Evolutionary conservation across 2,888 invertebrate genomes (phyloP).

Genomic region (Cryptosula pallasiana): DNA sequence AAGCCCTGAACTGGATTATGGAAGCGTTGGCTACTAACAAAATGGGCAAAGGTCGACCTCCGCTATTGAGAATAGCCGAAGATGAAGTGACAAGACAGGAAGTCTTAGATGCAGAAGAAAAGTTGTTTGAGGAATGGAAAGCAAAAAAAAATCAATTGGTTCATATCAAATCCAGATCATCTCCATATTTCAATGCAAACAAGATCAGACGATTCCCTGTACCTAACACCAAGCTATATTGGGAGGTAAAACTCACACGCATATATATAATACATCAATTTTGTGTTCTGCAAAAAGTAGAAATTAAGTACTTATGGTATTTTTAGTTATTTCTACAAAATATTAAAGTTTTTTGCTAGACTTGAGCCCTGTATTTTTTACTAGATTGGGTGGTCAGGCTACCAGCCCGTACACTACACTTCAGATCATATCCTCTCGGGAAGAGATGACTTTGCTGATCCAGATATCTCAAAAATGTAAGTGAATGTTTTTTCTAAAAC

Average conservation of each 20-base stretch:
- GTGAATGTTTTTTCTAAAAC: too few species aligned
- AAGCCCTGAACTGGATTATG: constrained; percentile 43
- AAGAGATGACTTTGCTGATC: neutral
- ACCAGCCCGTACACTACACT: constrained; percentile 15
- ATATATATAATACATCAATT: too few species aligned
- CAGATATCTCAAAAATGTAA: constrained; percentile 12
- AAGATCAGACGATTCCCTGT: constrained; percentile 30
- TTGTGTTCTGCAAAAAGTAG: too few species aligned
- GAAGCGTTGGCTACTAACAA: constrained; percentile 35
- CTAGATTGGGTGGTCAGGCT: constrained; percentile 11
- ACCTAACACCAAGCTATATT: constrained; percentile 31
- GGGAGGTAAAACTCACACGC: constrained; percentile 29
- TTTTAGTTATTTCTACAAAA: too few species aligned
- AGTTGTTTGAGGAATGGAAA: constrained; percentile 13
- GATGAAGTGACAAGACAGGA: constrained; percentile 29
- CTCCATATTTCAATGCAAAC: neutral
- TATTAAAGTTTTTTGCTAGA: too few species aligned
- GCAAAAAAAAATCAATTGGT: neutral
- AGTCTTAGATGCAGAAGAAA: constrained; percentile 19
- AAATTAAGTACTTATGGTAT: too few species aligned
- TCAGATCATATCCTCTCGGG: neutral
- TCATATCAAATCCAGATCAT: neutral
- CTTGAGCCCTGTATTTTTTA: too few species aligned
- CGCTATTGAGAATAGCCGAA: constrained; percentile 31
- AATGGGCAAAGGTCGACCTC: constrained; percentile 28